Percentiles rank a stretch among this genome's conserved stretches.
Evolutionary conservation across 2,888 invertebrate species (phyloP).

Genomic region (Acanthosepion lycidas): DNA sequence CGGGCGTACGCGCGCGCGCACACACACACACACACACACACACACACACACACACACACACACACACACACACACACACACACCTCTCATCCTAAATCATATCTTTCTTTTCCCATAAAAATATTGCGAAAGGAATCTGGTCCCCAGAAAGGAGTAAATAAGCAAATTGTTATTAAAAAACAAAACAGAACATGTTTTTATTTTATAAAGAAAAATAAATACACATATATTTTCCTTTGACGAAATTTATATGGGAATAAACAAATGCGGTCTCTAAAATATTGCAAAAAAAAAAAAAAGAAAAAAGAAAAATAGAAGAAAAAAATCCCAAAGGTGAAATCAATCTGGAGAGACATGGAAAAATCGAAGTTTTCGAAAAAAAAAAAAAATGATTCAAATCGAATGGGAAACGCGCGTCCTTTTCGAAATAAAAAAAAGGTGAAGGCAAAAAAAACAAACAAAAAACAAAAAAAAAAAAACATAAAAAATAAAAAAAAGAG

Average conservation of each 20-base stretch:
- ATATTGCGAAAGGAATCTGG: background rate
- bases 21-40: background rate
- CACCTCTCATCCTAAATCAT: background rate
- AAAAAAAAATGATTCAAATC: background rate
- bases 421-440: background rate
- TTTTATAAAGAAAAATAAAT: background rate
- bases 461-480: background rate
- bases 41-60: background rate
- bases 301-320: background rate
- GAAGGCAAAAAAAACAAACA: background rate
- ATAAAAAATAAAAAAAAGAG: background rate
- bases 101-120: background rate
- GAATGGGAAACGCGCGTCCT: background rate
- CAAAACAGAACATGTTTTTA: background rate
- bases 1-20: too few relatives aligned
- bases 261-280: background rate
- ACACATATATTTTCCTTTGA: background rate
- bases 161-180: background rate
- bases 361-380: conserved; percentile 4
- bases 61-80: background rate
- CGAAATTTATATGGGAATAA: background rate
- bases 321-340: conserved; percentile 4
- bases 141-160: background rate
- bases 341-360: background rate
- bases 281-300: background rate